Evolutionary conservation across 2,113 vertebrate species (phyloP).

Genomic region (Egretta garzetta): DNA sequence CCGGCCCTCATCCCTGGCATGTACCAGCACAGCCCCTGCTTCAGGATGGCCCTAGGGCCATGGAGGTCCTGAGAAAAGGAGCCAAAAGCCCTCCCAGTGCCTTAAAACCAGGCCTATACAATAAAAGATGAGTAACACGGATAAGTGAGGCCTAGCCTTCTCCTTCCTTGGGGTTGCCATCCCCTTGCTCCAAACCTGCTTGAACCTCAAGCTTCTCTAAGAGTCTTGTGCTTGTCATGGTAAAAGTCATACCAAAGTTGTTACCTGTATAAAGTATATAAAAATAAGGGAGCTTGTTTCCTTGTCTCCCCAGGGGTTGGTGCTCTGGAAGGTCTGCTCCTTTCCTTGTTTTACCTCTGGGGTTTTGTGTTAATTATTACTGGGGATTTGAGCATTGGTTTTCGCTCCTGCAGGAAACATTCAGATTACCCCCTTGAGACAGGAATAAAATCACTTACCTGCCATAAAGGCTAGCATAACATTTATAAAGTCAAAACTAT

Average conservation of each 20-base stretch:
- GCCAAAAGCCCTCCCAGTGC: background rate
- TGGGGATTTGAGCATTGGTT: background rate
- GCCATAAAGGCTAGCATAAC: background rate
- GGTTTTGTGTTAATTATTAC: background rate
- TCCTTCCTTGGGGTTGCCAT: background rate
- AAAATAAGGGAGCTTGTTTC: background rate
- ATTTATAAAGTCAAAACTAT: background rate
- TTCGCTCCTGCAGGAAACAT: background rate
- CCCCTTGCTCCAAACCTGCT: background rate
- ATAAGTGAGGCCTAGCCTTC: background rate
- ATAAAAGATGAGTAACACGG: background rate
- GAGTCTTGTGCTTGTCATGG: background rate
- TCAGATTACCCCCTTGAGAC: background rate
- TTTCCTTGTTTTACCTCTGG: background rate
- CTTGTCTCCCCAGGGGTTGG: background rate
- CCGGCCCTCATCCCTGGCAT: rapidly evolving
- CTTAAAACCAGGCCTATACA: background rate
- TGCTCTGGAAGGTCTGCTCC: background rate
- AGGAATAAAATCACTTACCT: background rate
- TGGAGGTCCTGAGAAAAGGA: background rate
- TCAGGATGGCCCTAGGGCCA: background rate
- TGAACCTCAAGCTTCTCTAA: background rate
- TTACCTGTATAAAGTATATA: background rate
- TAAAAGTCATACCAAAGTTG: background rate
- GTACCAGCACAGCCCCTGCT: background rate